Evolutionary conservation across 2,888 invertebrate genomes (phyloP).

Genomic region (Tolmerus cingulatus): DNA sequence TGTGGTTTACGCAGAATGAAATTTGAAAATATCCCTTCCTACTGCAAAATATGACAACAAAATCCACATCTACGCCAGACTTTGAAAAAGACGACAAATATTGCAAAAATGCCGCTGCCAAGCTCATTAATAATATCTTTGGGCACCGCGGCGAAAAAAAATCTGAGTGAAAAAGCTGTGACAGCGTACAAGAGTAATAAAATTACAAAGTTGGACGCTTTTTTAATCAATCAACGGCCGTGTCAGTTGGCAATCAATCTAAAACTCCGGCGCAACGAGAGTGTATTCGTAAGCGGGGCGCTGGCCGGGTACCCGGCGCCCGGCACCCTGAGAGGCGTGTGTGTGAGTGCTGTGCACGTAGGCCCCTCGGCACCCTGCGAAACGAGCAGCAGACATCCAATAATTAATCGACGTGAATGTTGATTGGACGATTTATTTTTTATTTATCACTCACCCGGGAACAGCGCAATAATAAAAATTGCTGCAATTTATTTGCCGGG

Average conservation of each 20-base stretch:
- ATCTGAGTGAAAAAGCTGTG: constrained; percentile 15
- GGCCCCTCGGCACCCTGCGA: background rate
- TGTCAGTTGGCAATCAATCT: constrained; percentile 40
- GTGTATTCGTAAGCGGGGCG: background rate
- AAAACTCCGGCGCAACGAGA: constrained; percentile 13
- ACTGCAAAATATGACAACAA: background rate
- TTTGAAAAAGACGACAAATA: background rate
- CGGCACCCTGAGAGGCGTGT: background rate
- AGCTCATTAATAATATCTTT: background rate
- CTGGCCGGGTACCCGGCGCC: background rate
- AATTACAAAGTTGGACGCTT: constrained; percentile 36
- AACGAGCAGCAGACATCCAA: constrained; percentile 18
- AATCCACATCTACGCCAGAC: background rate
- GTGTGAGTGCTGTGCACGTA: background rate
- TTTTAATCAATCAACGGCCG: constrained; percentile 43
- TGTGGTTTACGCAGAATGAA: no score
- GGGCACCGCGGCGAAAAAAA: background rate
- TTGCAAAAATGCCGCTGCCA: background rate
- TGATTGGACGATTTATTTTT: constrained; percentile 44
- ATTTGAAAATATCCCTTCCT: background rate
- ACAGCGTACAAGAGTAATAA: constrained; percentile 27
- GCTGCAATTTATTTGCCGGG: constrained; percentile 39
- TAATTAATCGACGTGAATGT: constrained; percentile 42
- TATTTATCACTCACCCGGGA: constrained; percentile 33
- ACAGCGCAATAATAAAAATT: constrained; percentile 41